phyloP scores from a whole-genome alignment of 2,888 invertebrate species.

The Sycophila texana region DNA sequence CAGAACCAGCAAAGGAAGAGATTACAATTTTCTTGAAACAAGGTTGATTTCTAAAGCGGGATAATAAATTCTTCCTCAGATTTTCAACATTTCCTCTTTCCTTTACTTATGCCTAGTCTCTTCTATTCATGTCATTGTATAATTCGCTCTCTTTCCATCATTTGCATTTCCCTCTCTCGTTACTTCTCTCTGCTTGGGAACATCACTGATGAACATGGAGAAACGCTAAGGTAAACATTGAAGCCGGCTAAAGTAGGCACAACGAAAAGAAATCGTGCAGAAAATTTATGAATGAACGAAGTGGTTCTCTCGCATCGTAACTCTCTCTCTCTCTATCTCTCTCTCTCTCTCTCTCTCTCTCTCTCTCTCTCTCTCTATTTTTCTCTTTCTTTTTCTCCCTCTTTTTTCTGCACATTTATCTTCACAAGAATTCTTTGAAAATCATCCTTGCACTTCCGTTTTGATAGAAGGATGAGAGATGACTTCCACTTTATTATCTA shows the following conservation, averaged over 20 bases:
- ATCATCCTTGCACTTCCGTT: slow-evolving; percentile 33
- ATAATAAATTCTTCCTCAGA: background rate
- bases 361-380: too few species aligned
- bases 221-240: slow-evolving; percentile 47
- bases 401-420: slow-evolving; percentile 47
- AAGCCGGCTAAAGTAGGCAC: slow-evolving; percentile 53
- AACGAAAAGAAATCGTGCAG: slow-evolving; percentile 53
- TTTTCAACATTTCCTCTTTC: background rate
- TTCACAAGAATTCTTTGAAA: slow-evolving; percentile 45
- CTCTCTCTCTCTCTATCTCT: too few species aligned
- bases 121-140: background rate
- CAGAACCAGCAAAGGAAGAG: too few species aligned
- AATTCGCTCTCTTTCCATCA: background rate
- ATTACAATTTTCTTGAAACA: too few species aligned
- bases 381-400: background rate
- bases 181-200: background rate
- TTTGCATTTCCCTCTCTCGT: slow-evolving; percentile 12
- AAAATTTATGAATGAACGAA: slow-evolving; percentile 49
- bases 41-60: too few species aligned
- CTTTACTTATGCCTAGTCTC: background rate
- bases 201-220: slow-evolving; percentile 6
- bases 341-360: too few species aligned
- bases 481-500: slow-evolving; percentile 23
- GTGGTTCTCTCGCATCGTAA: background rate
- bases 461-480: slow-evolving; percentile 51